A percentile compares a stretch with the other conserved stretches of the same genome.
Evolutionary conservation across 2,113 vertebrate genomes (phyloP).

Genomic region (Amphiprion percula): DNA sequence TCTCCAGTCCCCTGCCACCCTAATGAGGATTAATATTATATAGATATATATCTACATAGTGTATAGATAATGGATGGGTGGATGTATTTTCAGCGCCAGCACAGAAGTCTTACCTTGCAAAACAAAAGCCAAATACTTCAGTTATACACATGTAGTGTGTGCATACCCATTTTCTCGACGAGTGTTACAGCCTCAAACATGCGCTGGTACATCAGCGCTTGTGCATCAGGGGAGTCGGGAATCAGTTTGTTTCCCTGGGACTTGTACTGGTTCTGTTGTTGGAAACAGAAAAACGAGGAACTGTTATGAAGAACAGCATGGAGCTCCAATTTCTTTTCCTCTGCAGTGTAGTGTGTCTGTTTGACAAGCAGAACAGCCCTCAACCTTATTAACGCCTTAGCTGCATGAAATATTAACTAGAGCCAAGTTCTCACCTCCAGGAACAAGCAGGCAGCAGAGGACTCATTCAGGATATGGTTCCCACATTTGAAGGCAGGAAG

Average conservation of each 20-base stretch:
- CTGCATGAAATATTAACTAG: conserved; percentile 12
- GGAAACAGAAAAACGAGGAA: conserved; percentile 24
- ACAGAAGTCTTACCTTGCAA: no score
- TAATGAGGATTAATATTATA: no score
- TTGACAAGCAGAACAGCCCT: background rate
- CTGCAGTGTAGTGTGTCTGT: conserved; percentile 22
- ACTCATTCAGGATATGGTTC: conserved; percentile 79
- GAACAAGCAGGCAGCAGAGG: conserved; percentile 79
- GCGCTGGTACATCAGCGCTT: conserved; percentile 80
- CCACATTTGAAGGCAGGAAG: conserved; percentile 82
- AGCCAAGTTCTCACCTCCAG: conserved; percentile 80
- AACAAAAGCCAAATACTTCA: no score
- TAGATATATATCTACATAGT: no score
- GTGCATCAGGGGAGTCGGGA: conserved; percentile 65
- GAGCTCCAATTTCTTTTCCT: conserved; percentile 19
- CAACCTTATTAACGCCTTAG: conserved; percentile 7
- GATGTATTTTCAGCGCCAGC: background rate
- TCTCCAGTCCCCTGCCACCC: no score
- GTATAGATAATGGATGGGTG: no score
- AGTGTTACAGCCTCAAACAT: conserved; percentile 75
- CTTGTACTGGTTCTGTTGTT: conserved; percentile 76
- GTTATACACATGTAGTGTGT: background rate
- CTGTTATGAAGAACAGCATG: background rate
- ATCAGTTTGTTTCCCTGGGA: conserved; percentile 79
- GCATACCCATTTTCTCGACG: conserved; percentile 64